Base-by-base conservation (phyloP, 2,113 vertebrate genomes). In the Hipposideros armiger region DNA sequence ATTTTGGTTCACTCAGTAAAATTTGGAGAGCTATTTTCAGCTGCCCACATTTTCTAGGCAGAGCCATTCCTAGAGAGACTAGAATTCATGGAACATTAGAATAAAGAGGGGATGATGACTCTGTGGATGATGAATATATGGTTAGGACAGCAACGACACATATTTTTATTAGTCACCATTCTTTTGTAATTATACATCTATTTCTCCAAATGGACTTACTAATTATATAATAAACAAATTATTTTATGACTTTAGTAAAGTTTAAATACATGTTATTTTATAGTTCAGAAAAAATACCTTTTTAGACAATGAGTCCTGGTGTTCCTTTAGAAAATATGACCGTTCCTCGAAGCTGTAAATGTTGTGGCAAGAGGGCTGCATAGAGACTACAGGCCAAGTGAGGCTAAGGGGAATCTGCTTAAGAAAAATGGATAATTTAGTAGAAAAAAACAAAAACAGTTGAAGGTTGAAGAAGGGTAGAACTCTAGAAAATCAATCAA, bases 221-320 rank as follows among this genome's bases (percentile, higher is more conserved):
- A 94, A 86, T 30, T 90, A 17, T 16, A 42, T 20, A 52, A n/a
- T 40, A 50, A 87, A 17, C 62, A 81, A 82, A 56, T 93, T 83
- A 62, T 58, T 56, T 73, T 67, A 50, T 84, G 24, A 67, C 10
- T 45, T 87, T n/a, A 4, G 24, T 77, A 92, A 91, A 9, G 17
- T 73, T 88, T 95, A 90, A 90, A 28, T 60, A 80, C n/a, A 92
- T 58, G 73, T 64, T 91, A 84, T 81, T 47, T 74, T 72, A 32
- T 83, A 87, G 36, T 45, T 85, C 69, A 45, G 32, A 56, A 87
- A 85, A 78, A 82, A 2, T 4, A 8, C 22, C 8, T 70, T 26
- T 32, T 86, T 69, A 90, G 60, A 78, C 19, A 17, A 74, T 6
- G 24, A 56, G 30, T 91, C 84, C 82, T 36, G 11, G 2, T 30